Evolutionary conservation across 2,888 invertebrate species (phyloP).

Genomic region (Drosophila cyrtoloma): DNA sequence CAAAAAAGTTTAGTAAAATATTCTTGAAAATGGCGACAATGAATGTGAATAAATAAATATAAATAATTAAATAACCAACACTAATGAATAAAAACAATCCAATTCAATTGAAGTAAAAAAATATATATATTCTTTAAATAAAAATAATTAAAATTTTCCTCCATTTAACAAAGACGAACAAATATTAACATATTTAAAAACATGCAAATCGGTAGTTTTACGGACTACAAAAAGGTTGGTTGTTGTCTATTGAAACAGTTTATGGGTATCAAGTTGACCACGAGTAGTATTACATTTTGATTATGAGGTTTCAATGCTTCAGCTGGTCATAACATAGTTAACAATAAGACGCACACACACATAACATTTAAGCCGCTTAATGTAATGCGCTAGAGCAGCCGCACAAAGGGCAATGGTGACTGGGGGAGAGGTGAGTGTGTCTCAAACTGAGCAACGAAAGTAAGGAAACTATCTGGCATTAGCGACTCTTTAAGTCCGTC

Average conservation of each 20-base stretch:
- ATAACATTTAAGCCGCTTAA: constrained; percentile 47
- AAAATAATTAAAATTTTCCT: neutral
- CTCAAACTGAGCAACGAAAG: neutral
- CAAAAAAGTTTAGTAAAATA: neutral
- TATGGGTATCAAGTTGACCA: neutral
- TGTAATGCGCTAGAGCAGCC: constrained; percentile 28
- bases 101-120: neutral
- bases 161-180: neutral
- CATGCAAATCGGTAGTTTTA: neutral
- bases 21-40: neutral
- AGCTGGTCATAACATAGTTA: constrained; percentile 11
- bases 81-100: neutral
- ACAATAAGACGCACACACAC: constrained; percentile 18
- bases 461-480: constrained; percentile 38
- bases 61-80: neutral
- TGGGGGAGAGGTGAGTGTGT: neutral
- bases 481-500: constrained; percentile 41
- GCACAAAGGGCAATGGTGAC: constrained; percentile 21
- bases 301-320: constrained; percentile 28
- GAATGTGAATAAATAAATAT: neutral
- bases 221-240: neutral
- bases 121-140: neutral
- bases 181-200: neutral
- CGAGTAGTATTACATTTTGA: constrained; percentile 18
- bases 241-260: neutral